Base-by-base conservation (phyloP, 2,797 vertebrate genomes). In the Cephalopachus bancanus region DNA sequence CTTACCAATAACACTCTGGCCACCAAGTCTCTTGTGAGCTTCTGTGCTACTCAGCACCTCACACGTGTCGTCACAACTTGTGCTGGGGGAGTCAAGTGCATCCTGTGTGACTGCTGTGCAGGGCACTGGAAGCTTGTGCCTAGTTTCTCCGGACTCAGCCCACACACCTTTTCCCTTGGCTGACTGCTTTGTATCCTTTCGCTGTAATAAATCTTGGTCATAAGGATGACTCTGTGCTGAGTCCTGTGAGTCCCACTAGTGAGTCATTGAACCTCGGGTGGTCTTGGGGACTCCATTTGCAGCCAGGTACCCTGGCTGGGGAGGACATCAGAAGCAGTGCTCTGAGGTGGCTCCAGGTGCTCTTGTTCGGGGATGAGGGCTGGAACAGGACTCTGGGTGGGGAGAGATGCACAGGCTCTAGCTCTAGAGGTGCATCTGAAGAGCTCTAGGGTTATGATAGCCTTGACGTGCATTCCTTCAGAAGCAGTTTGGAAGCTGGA, bases 341-440 rank as follows among this genome's bases (percentile, higher is more conserved):
- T 83, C 10, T 2, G 28, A 75, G 37, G 16, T 1, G n/a, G 8
- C 14, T 85, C 55, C 57, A 6, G n/a, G 9, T 75, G n/a, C 62
- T 30, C 22, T 24, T 49, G 44, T 59, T 49, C 19, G 28, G 24
- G 4, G 16, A 51, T 19, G 5, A 49, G 55, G 37, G 44, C 30
- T 0, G 1, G 49, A 30, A 60, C 17, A 10, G 85, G 74, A 26
- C 1, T 0, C 8, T 30, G 64, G 1, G 10, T 49, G 44, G 44
- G 8, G 49, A 44, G 76, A 67, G 51, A 14, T 0, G 1, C 74
- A 1, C 3, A 12, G 75, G 64, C 4, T 0, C 19, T 9, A 19
- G 57, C 7, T 10, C 11, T 11, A 78, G n/a, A 2, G 0, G 24
- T 44, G 44, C 44, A 44, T 44, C 44, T 44, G 44, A 44, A 44